These are phyloP conservation scores for Pseudococcus longispinus DNA, from an alignment of 2,888 invertebrate genomes.

Conservation along the genomic window DNA sequence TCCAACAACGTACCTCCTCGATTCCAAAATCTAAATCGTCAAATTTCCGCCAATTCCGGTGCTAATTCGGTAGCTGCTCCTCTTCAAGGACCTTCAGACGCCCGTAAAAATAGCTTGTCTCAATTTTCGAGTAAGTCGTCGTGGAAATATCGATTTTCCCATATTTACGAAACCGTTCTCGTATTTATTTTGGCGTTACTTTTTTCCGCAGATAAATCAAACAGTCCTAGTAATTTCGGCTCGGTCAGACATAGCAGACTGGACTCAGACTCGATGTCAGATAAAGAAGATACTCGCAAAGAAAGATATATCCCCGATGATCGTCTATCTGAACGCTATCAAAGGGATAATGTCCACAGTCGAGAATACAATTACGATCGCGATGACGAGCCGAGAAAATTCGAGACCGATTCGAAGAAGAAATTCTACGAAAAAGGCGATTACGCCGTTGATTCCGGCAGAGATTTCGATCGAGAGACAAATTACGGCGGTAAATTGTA, in stretches of 20 bases:
- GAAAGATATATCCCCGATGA: conserved; percentile 21
- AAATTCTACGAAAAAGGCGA: conserved; percentile 42
- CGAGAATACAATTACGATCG: conserved; percentile 20
- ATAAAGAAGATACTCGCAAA: conserved; percentile 45
- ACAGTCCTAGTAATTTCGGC: neutral
- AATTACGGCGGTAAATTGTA: conserved; percentile 9
- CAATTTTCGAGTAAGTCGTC: conserved; percentile 7
- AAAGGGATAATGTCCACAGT: neutral
- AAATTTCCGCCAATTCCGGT: neutral
- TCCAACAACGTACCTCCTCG: conserved; percentile 40
- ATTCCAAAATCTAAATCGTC: conserved; percentile 50
- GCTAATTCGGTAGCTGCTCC: neutral
- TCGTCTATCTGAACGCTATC: conserved; percentile 1
- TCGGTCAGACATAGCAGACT: neutral
- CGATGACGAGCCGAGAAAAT: neutral
- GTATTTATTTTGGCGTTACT: neutral
- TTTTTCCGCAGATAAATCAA: conserved; percentile 36
- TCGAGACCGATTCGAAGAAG: conserved; percentile 14
- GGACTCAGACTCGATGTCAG: conserved; percentile 46
- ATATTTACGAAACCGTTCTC: neutral
- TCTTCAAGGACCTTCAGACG: neutral
- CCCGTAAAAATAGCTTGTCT: conserved; percentile 9
- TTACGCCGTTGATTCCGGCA: neutral
- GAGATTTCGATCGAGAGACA: conserved; percentile 41
- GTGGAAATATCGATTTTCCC: no score